phyloP scores from a whole-genome alignment of 2,888 invertebrate species.

The Macaria notata region DNA sequence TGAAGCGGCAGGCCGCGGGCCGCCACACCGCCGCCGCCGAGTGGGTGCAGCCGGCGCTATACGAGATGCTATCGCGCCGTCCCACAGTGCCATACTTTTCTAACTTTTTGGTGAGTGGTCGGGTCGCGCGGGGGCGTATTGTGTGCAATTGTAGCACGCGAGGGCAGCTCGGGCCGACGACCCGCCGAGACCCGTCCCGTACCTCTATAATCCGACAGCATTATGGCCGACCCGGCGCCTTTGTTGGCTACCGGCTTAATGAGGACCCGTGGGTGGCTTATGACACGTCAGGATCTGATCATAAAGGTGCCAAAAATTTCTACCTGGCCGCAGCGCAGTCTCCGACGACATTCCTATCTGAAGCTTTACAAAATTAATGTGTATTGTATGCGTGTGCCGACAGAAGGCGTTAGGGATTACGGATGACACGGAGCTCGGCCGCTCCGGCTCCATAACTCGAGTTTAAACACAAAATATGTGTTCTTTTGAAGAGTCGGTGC shows the following conservation, averaged over 20 bases:
- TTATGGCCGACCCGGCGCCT: slow-evolving; percentile 73
- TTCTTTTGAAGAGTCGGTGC: slow-evolving; percentile 30
- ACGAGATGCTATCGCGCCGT: slow-evolving; percentile 60
- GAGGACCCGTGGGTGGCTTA: slow-evolving; percentile 78
- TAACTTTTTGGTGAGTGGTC: slow-evolving; percentile 71
- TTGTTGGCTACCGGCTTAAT: slow-evolving; percentile 79
- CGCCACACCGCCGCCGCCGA: slow-evolving; percentile 52
- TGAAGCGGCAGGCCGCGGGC: slow-evolving; percentile 61
- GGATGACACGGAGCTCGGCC: slow-evolving; percentile 41
- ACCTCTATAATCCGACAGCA: slow-evolving; percentile 71
- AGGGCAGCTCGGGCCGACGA: slow-evolving; percentile 75
- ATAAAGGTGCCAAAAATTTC: slow-evolving; percentile 79
- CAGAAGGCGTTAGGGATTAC: slow-evolving; percentile 53
- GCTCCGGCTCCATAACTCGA: slow-evolving; percentile 19
- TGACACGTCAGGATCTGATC: slow-evolving; percentile 79
- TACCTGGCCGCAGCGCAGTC: slow-evolving; percentile 66
- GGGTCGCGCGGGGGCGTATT: slow-evolving; percentile 73
- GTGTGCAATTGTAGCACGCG: slow-evolving; percentile 78
- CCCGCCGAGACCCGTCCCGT: slow-evolving; percentile 54
- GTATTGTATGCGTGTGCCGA: slow-evolving; percentile 63
- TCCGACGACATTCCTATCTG: slow-evolving; percentile 74
- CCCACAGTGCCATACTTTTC: slow-evolving; percentile 68
- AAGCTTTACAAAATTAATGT: slow-evolving; percentile 75
- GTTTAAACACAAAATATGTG: slow-evolving; percentile 19
- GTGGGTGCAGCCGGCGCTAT: slow-evolving; percentile 44